Evolutionary conservation across 2,888 invertebrate species (phyloP), one percentile per base, ranked within the genome.

Genomic region (Andrena camellia): DNA sequence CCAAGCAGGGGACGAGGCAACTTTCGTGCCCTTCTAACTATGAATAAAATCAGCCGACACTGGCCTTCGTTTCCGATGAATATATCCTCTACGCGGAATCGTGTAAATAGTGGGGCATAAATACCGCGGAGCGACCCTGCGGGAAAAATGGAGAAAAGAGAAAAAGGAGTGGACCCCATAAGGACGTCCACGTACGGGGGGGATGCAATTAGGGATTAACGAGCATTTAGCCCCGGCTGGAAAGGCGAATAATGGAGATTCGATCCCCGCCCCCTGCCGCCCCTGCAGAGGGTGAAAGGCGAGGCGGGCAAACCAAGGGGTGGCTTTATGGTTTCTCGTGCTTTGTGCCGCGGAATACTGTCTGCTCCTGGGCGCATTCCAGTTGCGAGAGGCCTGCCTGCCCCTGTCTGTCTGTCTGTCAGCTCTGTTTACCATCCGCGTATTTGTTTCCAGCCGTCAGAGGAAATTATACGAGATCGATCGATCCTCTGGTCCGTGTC

Each of bases 241-340:
- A 78, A 71, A 63, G 78, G 71, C 78, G 78, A 85, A 86, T 88
- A 86, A 88, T 88, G 81, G 88, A 83, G 82, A 86, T 57, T 72
- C 73, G 72, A 83, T 68, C 68, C 72, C 69, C 42, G 42, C 13
- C 42, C 68, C 67, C 48, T 33, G 57, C 23, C 48, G 5, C 35
- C 13, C 4, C 17, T 48, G 66, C 48, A 31, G 62, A 67, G 75
- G 57, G 63, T 54, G 70, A 86, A 80, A 80, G 74, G 79, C 64
- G 68, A 71, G 69, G 35, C 67, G 42, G 60, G 70, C 20, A 60
- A 64, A 73, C 68, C 67, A 68, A 72, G 54, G 83, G 79, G 54
- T 83, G 79, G 84, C 88, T 80, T 86, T 74, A 87, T 88, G 84
- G 78, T 86, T 78, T 74, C 86, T 78, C 76, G 57, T 75, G 87